Conservation (phyloP, 2,797 vertebrate species). For the Cichlasoma orientale region DNA sequence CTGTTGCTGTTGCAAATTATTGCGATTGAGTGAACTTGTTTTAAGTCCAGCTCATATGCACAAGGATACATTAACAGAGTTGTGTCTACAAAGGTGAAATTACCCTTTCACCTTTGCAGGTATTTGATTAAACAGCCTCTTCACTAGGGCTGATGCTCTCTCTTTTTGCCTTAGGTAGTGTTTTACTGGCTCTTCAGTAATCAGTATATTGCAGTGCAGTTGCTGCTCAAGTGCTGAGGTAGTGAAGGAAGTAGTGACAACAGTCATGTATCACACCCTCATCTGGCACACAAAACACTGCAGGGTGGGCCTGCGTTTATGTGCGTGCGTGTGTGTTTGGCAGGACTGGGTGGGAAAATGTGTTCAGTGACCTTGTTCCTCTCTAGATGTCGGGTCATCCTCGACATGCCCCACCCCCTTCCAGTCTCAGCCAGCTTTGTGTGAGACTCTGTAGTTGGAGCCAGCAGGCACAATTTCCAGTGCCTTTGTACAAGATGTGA, state of each 20-base stretch:
- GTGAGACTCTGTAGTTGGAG: constrained; percentile 33
- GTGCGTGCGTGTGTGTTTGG: constrained; percentile 13
- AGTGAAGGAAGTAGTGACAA: constrained; percentile 68
- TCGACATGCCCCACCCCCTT: constrained; percentile 52
- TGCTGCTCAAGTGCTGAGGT: constrained; percentile 48
- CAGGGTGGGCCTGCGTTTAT: constrained; percentile 49
- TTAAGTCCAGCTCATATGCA: constrained; percentile 9
- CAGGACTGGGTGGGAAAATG: constrained; percentile 65
- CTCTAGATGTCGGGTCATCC: constrained; percentile 67
- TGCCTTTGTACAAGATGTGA: neutral
- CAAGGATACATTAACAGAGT: neutral
- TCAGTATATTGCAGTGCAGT: constrained; percentile 31
- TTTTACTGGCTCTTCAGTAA: constrained; percentile 39
- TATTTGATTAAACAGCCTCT: constrained; percentile 50
- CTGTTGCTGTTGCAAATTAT: neutral
- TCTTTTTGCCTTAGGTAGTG: constrained; percentile 39
- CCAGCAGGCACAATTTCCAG: constrained; percentile 28
- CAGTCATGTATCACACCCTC: constrained; percentile 71
- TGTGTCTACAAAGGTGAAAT: constrained; percentile 1
- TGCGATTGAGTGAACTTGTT: neutral
- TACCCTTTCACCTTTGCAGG: constrained; percentile 37
- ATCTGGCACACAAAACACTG: constrained; percentile 61
- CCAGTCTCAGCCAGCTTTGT: constrained; percentile 58
- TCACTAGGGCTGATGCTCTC: constrained; percentile 39
- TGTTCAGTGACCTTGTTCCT: constrained; percentile 78